phyloP scores from a whole-genome alignment of 2,888 invertebrate genomes.

The Venusia cambrica region DNA sequence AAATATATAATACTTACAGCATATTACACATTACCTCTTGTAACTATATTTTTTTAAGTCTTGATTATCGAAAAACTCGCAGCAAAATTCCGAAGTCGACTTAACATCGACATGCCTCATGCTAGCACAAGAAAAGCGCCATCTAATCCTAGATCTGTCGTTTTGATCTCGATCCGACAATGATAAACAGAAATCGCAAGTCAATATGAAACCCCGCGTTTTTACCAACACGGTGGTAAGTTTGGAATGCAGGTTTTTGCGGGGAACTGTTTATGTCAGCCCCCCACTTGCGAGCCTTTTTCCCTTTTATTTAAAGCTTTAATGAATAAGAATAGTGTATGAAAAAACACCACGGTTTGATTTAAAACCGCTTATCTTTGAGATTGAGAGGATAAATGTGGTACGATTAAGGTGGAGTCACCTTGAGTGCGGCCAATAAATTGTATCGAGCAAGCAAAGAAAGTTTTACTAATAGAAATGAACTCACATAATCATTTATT shows the following conservation, averaged over 20 bases:
- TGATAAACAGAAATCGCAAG: conserved; percentile 19
- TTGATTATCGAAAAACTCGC: no score
- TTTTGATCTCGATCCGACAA: conserved; percentile 15
- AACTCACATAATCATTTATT: no score
- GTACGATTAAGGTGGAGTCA: conserved; percentile 26
- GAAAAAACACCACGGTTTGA: conserved; percentile 67
- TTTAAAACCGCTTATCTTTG: conserved; percentile 58
- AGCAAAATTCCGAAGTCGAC: no score
- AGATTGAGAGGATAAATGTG: conserved; percentile 48
- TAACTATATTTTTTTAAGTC: no score
- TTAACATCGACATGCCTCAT: no score
- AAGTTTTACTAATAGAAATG: no score
- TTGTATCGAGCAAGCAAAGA: no score
- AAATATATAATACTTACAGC: no score
- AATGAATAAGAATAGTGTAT: conserved; percentile 72
- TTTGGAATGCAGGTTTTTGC: conserved; percentile 59
- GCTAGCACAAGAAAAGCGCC: neutral
- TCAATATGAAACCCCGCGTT: conserved; percentile 17
- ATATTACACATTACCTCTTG: no score
- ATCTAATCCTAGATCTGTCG: conserved; percentile 2
- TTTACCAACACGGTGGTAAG: conserved; percentile 33
- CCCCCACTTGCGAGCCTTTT: conserved; percentile 67
- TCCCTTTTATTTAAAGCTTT: conserved; percentile 74
- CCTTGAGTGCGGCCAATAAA: no score
- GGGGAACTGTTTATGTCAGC: conserved; percentile 66